Percentiles rank a stretch among this genome's conserved stretches.
Conservation (phyloP, 2,888 invertebrate genomes). For the Noctuana brunneofusca region DNA sequence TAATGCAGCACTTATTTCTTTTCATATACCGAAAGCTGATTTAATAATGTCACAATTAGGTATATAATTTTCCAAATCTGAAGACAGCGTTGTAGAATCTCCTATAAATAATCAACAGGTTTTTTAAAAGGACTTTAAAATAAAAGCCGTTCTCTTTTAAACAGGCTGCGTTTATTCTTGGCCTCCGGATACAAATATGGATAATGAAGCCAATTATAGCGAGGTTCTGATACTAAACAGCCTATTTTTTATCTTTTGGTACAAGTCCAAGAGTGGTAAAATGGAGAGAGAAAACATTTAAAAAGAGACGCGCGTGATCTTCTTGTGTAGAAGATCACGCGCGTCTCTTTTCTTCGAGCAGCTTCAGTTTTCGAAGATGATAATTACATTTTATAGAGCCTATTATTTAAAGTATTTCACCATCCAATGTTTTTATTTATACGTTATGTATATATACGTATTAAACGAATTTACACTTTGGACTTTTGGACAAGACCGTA, state of each 20-base stretch:
- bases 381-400: no score
- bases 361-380: no score
- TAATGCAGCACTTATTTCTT: neutral
- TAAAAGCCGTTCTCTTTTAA: constrained; percentile 8
- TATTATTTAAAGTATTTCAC: no score
- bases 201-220: constrained; percentile 6
- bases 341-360: no score
- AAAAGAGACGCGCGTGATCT: neutral
- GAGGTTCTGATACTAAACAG: neutral
- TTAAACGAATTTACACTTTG: no score
- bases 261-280: constrained; percentile 6
- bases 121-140: neutral
- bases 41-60: no score
- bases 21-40: no score
- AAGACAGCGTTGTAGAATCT: neutral
- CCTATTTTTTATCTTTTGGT: constrained; percentile 15
- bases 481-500: no score
- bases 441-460: no score
- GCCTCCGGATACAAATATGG: constrained; percentile 3
- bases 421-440: no score
- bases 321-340: no score
- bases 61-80: neutral
- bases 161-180: constrained; percentile 3
- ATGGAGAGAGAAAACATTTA: constrained; percentile 1
- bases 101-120: neutral